phyloP scores from a whole-genome alignment of 2,113 vertebrate genomes.

The Apteryx owenii region DNA sequence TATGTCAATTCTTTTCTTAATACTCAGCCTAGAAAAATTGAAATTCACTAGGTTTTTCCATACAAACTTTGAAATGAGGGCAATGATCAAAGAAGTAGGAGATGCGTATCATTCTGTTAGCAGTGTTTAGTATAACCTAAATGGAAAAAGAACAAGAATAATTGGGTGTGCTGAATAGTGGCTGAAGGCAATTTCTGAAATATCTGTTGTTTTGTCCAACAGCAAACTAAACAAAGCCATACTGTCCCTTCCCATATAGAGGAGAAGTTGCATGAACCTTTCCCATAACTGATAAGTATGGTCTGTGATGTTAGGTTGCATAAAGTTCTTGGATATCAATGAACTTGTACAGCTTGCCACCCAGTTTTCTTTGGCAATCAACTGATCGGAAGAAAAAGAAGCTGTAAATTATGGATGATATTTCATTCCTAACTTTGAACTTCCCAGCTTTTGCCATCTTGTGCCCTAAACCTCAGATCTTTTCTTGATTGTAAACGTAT shows the following conservation, averaged over 20 bases:
- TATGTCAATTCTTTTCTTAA: not conserved
- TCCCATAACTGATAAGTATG: not conserved
- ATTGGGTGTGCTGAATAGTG: not conserved
- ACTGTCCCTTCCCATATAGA: not conserved
- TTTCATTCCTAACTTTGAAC: not conserved
- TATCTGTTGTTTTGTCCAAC: not conserved
- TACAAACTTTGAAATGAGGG: not conserved
- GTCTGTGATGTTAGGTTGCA: not conserved
- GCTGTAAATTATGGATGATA: not conserved
- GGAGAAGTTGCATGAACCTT: not conserved
- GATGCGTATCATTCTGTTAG: not conserved
- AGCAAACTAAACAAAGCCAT: not conserved
- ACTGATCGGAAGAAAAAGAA: not conserved
- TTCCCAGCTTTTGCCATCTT: not conserved
- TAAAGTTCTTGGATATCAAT: not conserved
- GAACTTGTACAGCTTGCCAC: not conserved
- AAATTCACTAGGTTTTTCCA: not conserved
- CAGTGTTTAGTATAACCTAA: not conserved
- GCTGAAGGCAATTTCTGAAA: not conserved
- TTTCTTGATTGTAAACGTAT: not conserved
- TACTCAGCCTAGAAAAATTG: not conserved
- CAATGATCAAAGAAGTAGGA: not conserved
- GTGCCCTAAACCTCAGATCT: not conserved
- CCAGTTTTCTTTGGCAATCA: not conserved
- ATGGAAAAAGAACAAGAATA: not conserved